These are phyloP conservation scores for Eriocheir sinensis DNA, from an alignment of 1,140 invertebrate genomes.

Conservation along the genomic window DNA sequence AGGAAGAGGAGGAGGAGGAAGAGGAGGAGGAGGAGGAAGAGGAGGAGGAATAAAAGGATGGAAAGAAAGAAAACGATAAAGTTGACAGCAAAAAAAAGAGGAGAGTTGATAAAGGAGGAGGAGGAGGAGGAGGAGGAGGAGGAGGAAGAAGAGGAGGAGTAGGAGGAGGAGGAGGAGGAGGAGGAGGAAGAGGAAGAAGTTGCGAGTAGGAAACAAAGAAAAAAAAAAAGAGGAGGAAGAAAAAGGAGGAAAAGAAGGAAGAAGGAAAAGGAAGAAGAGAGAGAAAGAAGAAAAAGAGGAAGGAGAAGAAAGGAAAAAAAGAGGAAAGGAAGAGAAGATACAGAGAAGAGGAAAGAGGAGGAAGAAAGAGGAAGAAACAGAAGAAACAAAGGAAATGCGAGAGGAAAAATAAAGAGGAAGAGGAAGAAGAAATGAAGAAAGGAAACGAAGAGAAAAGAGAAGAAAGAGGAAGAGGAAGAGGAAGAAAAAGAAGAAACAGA, in stretches of 20 bases:
- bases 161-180: not conserved
- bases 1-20: too few species aligned
- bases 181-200: not conserved
- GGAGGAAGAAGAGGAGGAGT: not conserved
- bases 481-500: not conserved
- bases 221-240: not conserved
- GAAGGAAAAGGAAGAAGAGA: not conserved
- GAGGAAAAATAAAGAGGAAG: not conserved
- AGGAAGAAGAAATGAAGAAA: not conserved
- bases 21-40: not conserved
- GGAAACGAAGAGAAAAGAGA: not conserved
- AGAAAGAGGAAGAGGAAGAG: not conserved
- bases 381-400: not conserved
- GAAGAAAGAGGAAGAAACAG: not conserved
- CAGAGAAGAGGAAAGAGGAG: not conserved
- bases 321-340: not conserved
- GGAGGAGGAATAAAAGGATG: not conserved
- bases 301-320: not conserved
- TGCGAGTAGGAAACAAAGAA: not conserved
- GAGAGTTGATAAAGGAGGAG: not conserved
- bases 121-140: not conserved
- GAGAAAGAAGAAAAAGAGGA: not conserved
- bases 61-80: not conserved
- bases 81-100: not conserved
- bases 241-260: too few species aligned